A percentile compares a stretch with the other conserved stretches of the same genome.
phyloP scores from a whole-genome alignment of 2,797 vertebrate species.

The Loris lydekkerianus region DNA sequence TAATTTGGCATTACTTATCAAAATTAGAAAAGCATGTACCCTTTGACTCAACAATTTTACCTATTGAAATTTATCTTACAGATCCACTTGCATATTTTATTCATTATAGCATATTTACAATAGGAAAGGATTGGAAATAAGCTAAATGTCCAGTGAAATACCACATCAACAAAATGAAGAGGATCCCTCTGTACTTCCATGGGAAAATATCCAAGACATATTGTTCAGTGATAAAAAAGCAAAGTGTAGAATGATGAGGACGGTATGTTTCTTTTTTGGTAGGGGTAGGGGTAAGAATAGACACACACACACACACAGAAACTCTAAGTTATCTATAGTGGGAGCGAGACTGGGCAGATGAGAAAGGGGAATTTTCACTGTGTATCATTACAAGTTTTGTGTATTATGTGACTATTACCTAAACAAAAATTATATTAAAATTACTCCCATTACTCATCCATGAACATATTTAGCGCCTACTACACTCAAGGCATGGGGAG shows the following conservation, averaged over 20 bases:
- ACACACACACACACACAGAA: background rate
- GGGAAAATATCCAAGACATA: conserved; percentile 39
- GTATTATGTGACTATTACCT: background rate
- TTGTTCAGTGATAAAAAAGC: background rate
- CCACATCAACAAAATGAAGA: background rate
- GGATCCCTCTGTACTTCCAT: background rate
- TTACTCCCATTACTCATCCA: background rate
- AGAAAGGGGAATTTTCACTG: background rate
- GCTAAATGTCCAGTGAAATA: background rate
- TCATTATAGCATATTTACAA: background rate
- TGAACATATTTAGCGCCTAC: background rate
- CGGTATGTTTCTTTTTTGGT: background rate
- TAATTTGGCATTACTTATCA: conserved; percentile 38
- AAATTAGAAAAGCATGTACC: background rate
- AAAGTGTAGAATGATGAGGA: background rate
- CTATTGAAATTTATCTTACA: background rate
- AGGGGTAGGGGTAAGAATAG: background rate
- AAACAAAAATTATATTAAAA: conserved; percentile 48
- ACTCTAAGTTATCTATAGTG: background rate
- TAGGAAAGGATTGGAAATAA: conserved; percentile 18
- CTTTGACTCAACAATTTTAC: background rate
- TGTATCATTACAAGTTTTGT: background rate
- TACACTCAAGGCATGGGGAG: background rate
- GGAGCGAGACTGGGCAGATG: background rate
- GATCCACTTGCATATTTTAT: conserved; percentile 6